phyloP scores from a whole-genome alignment of 2,888 invertebrate genomes.

The Strigamia crassipes region DNA sequence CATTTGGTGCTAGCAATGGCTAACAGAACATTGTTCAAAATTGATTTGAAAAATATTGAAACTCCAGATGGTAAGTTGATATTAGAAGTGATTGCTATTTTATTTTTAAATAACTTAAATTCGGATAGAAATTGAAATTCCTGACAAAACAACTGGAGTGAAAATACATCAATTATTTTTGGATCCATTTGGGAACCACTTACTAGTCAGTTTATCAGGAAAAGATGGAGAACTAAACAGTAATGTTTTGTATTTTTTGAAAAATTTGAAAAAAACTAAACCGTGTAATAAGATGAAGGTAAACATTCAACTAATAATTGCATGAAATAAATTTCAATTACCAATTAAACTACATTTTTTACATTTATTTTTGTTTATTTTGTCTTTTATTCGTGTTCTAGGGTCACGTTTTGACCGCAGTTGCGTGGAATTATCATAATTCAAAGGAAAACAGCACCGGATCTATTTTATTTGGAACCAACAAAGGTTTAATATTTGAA shows the following conservation, averaged over 20 bases:
- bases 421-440: conserved; percentile 84
- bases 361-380: too few species aligned
- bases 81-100: too few species aligned
- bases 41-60: conserved; percentile 79
- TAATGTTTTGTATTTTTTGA: conserved; percentile 80
- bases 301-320: not conserved
- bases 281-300: conserved; percentile 62
- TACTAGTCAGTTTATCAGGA: conserved; percentile 75
- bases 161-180: conserved; percentile 67
- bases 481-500: conserved; percentile 84
- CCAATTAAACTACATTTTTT: too few species aligned
- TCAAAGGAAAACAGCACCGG: conserved; percentile 71
- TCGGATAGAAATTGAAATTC: conserved; percentile 48
- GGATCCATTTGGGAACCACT: conserved; percentile 84
- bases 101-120: conserved; percentile 58
- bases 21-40: conserved; percentile 76
- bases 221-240: conserved; percentile 60
- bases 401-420: conserved; percentile 84
- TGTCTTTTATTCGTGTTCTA: conserved; percentile 53
- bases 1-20: conserved; percentile 82
- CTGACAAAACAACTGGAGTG: conserved; percentile 52
- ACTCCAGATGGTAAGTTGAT: conserved; percentile 82
- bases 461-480: conserved; percentile 85
- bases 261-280: conserved; percentile 75
- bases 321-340: too few species aligned